Evolutionary conservation across 2,797 vertebrate genomes (phyloP).

Genomic region (Hydrophis major): DNA sequence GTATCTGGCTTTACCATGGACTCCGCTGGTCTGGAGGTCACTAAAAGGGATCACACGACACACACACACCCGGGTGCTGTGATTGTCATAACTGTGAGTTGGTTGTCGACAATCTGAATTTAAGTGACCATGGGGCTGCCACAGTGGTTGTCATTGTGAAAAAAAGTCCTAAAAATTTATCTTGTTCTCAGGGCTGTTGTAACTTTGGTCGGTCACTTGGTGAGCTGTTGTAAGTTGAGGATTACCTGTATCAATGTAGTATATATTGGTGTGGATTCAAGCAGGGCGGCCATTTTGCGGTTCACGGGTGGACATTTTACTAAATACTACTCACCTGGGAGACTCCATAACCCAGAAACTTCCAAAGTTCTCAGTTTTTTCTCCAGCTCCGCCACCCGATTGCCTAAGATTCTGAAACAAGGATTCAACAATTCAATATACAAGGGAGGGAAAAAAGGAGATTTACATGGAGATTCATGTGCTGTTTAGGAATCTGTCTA

Average conservation of each 20-base stretch:
- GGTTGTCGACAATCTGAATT: too few relatives aligned
- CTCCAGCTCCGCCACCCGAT: slow-evolving; percentile 91
- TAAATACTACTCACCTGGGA: slow-evolving; percentile 82
- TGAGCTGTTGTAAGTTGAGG: background rate
- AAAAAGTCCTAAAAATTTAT: background rate
- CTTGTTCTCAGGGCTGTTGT: too few relatives aligned
- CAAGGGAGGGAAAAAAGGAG: background rate
- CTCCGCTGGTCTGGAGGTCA: background rate
- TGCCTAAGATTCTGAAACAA: slow-evolving; percentile 88
- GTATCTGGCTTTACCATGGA: background rate
- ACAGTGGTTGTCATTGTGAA: background rate
- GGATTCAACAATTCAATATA: background rate
- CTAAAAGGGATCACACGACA: background rate
- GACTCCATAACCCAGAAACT: slow-evolving; percentile 94
- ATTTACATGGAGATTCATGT: background rate
- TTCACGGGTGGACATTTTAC: background rate
- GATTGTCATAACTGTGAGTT: background rate
- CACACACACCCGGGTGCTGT: too few relatives aligned
- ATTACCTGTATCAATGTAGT: background rate
- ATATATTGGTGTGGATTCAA: background rate
- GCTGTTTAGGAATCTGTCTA: background rate
- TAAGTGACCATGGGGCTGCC: too few relatives aligned
- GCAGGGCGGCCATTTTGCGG: background rate
- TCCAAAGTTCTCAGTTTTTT: slow-evolving; percentile 95
- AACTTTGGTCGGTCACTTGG: background rate